Evolutionary conservation across 2,113 vertebrate species (phyloP).

Genomic region (Argyrosomus japonicus): DNA sequence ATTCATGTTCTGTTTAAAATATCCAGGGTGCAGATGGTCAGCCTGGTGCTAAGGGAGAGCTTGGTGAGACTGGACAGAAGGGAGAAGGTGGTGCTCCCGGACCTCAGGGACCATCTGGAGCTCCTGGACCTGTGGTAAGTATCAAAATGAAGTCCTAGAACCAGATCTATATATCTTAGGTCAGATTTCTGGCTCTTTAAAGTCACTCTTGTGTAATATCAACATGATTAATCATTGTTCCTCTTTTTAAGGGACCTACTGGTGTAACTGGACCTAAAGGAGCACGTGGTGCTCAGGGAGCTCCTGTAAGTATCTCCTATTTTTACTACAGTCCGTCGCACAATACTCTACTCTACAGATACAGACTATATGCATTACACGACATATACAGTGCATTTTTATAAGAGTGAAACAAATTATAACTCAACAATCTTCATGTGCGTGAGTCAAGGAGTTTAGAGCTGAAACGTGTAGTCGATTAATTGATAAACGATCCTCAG

Average conservation of each 20-base stretch:
- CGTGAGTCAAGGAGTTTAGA: too few relatives aligned
- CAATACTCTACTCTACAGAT: background rate
- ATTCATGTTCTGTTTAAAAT: slow-evolving; percentile 10
- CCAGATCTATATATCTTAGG: background rate
- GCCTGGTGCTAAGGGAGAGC: slow-evolving; percentile 94
- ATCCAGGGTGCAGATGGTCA: slow-evolving; percentile 94
- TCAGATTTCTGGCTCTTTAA: background rate
- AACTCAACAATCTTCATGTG: too few relatives aligned
- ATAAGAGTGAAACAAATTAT: too few relatives aligned
- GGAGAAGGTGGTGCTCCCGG: slow-evolving; percentile 91
- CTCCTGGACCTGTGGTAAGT: slow-evolving; percentile 95
- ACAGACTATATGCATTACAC: background rate
- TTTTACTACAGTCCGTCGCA: background rate
- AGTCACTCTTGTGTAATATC: background rate
- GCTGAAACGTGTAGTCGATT: too few relatives aligned
- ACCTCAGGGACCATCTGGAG: slow-evolving; percentile 95
- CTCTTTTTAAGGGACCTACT: slow-evolving; percentile 89
- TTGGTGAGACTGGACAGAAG: slow-evolving; percentile 93
- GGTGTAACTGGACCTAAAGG: slow-evolving; percentile 95
- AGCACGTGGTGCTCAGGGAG: slow-evolving; percentile 94
- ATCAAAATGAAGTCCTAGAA: background rate
- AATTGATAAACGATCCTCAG: too few relatives aligned
- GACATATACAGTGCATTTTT: background rate
- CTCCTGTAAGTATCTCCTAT: slow-evolving; percentile 86
- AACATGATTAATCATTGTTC: slow-evolving; percentile 8